Percentiles rank a stretch among this genome's conserved stretches.
These are phyloP conservation scores for Trisateles emortualis DNA, from an alignment of 2,888 invertebrate species.

Conservation along the genomic window DNA sequence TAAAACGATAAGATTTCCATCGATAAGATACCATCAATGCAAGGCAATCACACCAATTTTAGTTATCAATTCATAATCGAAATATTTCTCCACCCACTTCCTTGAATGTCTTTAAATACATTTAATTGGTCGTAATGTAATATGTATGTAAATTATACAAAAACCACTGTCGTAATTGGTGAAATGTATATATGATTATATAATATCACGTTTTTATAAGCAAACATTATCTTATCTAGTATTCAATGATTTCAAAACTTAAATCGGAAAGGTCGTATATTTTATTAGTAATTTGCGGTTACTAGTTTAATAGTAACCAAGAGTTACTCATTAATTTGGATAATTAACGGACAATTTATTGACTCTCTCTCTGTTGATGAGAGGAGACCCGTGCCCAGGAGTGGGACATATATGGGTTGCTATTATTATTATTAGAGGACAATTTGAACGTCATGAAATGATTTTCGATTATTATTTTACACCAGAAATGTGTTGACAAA, in stretches of 20 bases:
- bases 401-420: no score
- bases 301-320: slow-evolving; percentile 15
- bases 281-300: slow-evolving; percentile 6
- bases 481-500: no score
- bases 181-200: slow-evolving; percentile 41
- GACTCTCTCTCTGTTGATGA: no score
- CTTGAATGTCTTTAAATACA: neutral
- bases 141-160: slow-evolving; percentile 39
- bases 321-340: slow-evolving; percentile 18
- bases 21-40: no score
- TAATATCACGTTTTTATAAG: slow-evolving; percentile 39
- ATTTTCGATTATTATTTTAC: slow-evolving; percentile 30
- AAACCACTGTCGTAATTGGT: slow-evolving; percentile 38
- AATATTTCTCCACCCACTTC: no score
- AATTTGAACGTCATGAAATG: slow-evolving; percentile 40
- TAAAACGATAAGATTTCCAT: no score
- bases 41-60: no score
- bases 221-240: slow-evolving; percentile 46
- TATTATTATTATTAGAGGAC: slow-evolving; percentile 35
- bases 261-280: slow-evolving; percentile 33
- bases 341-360: no score
- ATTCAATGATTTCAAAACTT: slow-evolving; percentile 37
- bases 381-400: no score
- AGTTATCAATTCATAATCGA: no score
- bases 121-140: slow-evolving; percentile 12